Conservation (phyloP, 2,113 vertebrate genomes). For the Lepus europaeus region DNA sequence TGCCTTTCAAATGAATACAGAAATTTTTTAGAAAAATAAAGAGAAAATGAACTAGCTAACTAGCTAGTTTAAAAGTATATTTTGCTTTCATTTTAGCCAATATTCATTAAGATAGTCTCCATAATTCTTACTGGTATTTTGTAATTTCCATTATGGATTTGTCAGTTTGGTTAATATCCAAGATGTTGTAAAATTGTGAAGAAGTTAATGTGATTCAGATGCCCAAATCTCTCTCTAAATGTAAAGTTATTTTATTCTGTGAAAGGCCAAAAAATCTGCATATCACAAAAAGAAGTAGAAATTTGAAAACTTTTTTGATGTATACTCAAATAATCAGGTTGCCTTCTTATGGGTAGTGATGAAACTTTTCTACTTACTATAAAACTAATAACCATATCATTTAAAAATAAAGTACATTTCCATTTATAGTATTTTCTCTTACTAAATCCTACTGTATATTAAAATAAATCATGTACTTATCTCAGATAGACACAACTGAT, state of each 20-base stretch:
- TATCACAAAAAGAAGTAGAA: not conserved
- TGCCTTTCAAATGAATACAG: too few species aligned
- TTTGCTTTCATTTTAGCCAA: not conserved
- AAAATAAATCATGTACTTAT: not conserved
- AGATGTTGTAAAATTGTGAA: not conserved
- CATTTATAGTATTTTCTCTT: not conserved
- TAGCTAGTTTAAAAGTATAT: too few species aligned
- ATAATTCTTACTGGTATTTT: not conserved
- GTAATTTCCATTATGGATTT: not conserved
- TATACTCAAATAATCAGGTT: not conserved
- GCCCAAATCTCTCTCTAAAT: not conserved
- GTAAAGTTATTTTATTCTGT: not conserved
- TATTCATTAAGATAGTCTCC: not conserved
- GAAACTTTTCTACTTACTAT: not conserved
- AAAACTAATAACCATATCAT: not conserved
- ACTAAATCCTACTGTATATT: not conserved
- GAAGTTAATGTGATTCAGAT: not conserved
- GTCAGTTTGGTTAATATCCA: not conserved
- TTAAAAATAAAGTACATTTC: not conserved
- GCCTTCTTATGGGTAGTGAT: not conserved
- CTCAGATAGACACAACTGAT: not conserved
- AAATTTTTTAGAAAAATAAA: too few species aligned
- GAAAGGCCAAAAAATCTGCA: not conserved
- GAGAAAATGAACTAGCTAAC: too few species aligned
- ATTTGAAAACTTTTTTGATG: not conserved